phyloP scores from a whole-genome alignment of 1,140 invertebrate genomes.

The Antheraea mylitta region DNA sequence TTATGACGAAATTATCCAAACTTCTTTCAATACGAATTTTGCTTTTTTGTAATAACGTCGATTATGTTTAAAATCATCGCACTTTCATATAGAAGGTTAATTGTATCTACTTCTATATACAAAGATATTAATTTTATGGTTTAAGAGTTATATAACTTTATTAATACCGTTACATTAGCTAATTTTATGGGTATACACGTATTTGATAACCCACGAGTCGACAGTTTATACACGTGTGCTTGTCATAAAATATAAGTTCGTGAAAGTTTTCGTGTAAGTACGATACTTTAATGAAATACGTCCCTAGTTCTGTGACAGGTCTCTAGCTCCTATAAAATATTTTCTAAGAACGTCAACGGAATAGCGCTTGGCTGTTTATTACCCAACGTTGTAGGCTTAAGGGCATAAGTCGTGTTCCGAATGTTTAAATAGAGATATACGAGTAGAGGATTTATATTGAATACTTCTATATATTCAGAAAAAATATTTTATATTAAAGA shows the following conservation, averaged over 20 bases:
- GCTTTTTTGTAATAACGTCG: too few relatives aligned
- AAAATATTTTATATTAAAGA: too few relatives aligned
- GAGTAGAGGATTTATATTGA: too few relatives aligned
- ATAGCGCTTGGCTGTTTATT: conserved; percentile 1
- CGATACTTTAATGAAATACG: conserved; percentile 7
- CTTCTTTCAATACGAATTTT: too few relatives aligned
- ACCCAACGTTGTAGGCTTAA: conserved; percentile 5
- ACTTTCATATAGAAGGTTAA: too few relatives aligned
- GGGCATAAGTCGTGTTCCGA: conserved; percentile 23
- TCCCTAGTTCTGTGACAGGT: conserved; percentile 2
- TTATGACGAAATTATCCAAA: too few relatives aligned
- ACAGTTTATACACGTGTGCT: background rate
- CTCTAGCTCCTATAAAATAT: conserved; percentile 4
- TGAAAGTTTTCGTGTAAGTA: conserved; percentile 9
- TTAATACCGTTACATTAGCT: background rate
- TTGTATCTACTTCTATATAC: too few relatives aligned
- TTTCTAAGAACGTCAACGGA: conserved; percentile 6
- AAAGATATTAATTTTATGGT: too few relatives aligned
- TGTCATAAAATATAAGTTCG: conserved; percentile 5
- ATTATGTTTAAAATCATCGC: too few relatives aligned
- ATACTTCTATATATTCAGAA: too few relatives aligned
- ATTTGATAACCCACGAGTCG: background rate
- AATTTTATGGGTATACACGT: background rate
- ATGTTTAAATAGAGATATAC: background rate
- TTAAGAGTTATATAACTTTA: background rate